phyloP scores from a whole-genome alignment of 1,140 invertebrate species.

The Camponotus vicinus region DNA sequence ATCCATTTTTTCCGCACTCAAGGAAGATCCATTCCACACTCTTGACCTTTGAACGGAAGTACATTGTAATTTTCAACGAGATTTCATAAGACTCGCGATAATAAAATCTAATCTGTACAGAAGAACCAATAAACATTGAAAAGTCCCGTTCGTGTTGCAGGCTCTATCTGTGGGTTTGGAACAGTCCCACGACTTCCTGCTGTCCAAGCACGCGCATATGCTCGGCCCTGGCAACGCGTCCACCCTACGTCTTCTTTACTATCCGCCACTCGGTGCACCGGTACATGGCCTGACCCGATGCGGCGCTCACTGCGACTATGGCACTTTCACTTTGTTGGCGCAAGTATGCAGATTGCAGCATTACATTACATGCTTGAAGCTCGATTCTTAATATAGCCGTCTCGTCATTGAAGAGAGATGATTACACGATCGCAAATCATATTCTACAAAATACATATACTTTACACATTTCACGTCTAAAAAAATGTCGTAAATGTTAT shows the following conservation, averaged over 20 bases:
- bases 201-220: conserved; percentile 89
- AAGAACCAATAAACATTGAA: background rate
- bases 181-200: conserved; percentile 85
- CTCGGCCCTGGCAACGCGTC: conserved; percentile 89
- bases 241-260: conserved; percentile 89
- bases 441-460: conserved; percentile 2
- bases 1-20: background rate
- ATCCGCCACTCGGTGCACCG: conserved; percentile 87
- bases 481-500: conserved; percentile 12
- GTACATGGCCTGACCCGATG: conserved; percentile 88
- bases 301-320: conserved; percentile 91
- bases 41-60: background rate
- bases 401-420: background rate
- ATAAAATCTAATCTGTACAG: background rate
- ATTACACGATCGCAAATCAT: conserved; percentile 17
- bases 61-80: background rate
- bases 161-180: conserved; percentile 89
- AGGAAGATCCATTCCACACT: background rate
- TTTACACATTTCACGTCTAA: background rate
- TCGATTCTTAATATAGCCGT: background rate
- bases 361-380: conserved; percentile 17
- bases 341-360: conserved; percentile 85
- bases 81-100: background rate
- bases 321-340: conserved; percentile 91
- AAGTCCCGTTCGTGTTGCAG: conserved; percentile 81